Base-by-base conservation (phyloP, 2,888 invertebrate species). In the Theretra japonica region DNA sequence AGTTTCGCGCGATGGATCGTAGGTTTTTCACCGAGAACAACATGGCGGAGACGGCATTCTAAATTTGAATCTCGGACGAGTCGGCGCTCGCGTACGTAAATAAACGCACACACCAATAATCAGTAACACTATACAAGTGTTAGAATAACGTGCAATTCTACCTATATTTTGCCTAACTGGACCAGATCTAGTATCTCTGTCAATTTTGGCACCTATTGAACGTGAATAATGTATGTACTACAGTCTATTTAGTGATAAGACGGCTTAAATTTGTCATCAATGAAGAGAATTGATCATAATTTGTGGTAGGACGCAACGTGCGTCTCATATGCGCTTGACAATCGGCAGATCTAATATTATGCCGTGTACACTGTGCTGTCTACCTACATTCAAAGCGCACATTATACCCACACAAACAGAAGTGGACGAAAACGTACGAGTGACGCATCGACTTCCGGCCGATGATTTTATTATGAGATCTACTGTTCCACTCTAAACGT, bases 31-130 rank as follows among this genome's bases (percentile, higher is more conserved):
- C 91, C 81, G 88, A 91, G 90, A 92, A 90, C 94, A 94, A 94
- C 94, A 94, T 94, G 94, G 94, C 94, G 94, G 93, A 90, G 93
- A 91, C 91, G 92, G 90, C 86, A 92, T 93, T 94, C 94, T 94
- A 94, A 92, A 90, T 94, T 94, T 93, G 94, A 93, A 94, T 92
- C 94, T 93, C 94, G 94, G 94, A 92, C 94, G 94, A 93, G 94
- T 94, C 93, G 94, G 93, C 92, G 94, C 94, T 93, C 92, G 93
- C 91, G 92, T 93, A 94, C 94, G 93, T 94, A 94, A 94, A 94
- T 94, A 94, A 94, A 94, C 94, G 91, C 94, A 94, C 94, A 94
- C 94, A 94, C 87, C 88, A 90, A 89, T 89, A 92, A 90, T 91
- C 91, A 90, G 93, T 91, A 93, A 93, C 90, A 91, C 91, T 92